Conservation (phyloP, 2,797 vertebrate species). For the Gymnodraco acuticeps region DNA sequence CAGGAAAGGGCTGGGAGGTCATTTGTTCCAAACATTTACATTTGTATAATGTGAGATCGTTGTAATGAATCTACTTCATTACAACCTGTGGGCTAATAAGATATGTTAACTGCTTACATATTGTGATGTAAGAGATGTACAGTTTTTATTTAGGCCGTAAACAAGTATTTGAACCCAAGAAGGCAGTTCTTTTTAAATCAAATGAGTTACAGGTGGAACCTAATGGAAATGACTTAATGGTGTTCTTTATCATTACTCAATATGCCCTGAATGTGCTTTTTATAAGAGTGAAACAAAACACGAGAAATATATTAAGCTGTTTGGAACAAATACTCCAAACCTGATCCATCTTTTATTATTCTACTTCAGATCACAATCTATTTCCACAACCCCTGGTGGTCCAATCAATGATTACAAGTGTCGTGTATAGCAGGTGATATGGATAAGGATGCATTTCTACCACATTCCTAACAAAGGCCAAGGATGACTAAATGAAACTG, state of each 20-base stretch:
- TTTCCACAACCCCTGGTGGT: not conserved
- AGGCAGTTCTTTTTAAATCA: conserved; percentile 14
- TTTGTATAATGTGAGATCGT: not conserved
- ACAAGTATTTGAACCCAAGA: conserved; percentile 19
- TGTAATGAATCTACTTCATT: not conserved
- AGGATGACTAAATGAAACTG: not conserved
- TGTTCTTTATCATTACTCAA: not conserved
- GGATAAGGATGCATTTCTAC: not conserved
- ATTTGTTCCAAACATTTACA: conserved; percentile 3
- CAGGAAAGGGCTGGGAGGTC: not conserved
- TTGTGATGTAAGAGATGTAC: not conserved
- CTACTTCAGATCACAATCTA: no score
- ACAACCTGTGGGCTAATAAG: not conserved
- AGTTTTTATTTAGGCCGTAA: not conserved
- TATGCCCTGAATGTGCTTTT: not conserved
- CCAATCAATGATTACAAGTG: not conserved
- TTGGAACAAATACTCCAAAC: not conserved
- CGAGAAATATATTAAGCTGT: not conserved
- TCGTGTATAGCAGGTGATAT: not conserved
- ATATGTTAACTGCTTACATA: not conserved
- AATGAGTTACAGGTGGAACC: not conserved
- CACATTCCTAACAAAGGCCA: not conserved
- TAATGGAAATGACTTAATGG: not conserved
- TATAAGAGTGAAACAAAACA: no score
- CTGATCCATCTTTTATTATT: not conserved